phyloP scores from a whole-genome alignment of 2,113 vertebrate genomes.

The Cavia aperea region DNA sequence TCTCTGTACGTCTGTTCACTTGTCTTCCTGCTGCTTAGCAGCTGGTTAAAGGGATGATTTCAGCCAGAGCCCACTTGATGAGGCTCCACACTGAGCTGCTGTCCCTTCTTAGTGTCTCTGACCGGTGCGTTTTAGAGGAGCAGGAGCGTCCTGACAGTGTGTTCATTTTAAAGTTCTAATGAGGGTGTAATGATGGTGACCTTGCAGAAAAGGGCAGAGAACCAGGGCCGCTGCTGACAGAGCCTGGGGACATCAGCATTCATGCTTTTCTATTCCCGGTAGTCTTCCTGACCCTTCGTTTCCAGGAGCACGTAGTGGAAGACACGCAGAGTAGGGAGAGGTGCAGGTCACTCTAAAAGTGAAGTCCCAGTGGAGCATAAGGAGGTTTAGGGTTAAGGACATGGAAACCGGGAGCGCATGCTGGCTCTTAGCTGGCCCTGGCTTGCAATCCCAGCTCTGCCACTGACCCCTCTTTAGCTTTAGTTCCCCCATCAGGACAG shows the following conservation, averaged over 20 bases:
- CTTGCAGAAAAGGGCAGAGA: not conserved
- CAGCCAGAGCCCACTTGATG: not conserved
- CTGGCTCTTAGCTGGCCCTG: not conserved
- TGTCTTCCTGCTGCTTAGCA: not conserved
- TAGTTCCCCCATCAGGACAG: not conserved
- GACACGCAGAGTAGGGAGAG: not conserved
- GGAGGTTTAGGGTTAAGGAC: not conserved
- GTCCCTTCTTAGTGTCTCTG: not conserved
- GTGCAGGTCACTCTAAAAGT: not conserved
- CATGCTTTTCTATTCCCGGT: not conserved
- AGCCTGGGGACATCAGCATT: not conserved
- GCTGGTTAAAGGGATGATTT: not conserved
- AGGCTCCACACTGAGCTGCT: not conserved
- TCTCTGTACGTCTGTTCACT: not conserved
- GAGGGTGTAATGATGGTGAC: not conserved
- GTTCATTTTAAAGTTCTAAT: not conserved
- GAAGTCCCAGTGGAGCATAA: not conserved
- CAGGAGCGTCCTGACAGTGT: not conserved
- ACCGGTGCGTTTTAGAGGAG: not conserved
- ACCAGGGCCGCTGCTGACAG: not conserved
- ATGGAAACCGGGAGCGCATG: not conserved
- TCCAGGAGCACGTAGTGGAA: not conserved
- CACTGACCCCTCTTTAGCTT: not conserved
- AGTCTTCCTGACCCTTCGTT: not conserved
- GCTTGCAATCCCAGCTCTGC: not conserved